These are phyloP conservation scores for Heterodera filipjevi DNA, from an alignment of 2,888 invertebrate species.

Conservation along the genomic window DNA sequence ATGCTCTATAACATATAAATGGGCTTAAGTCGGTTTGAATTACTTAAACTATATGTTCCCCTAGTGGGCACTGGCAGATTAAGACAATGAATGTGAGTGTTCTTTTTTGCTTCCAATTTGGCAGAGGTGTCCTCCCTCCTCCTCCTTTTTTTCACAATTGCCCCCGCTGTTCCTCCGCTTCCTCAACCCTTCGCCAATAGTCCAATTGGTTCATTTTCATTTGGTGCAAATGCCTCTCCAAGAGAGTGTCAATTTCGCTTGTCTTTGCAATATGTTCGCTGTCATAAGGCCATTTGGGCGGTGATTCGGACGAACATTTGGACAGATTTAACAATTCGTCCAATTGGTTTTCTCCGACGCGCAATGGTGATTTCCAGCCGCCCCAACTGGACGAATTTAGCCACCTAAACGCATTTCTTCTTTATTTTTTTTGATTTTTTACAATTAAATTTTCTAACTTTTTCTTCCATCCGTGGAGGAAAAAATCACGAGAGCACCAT, in stretches of 20 bases:
- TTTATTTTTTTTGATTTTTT: not conserved
- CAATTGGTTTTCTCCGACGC: not conserved
- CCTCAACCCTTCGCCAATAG: slow-evolving; percentile 21
- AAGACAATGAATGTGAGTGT: no score
- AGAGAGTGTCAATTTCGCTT: not conserved
- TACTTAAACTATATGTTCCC: no score
- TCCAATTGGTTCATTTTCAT: slow-evolving; percentile 23
- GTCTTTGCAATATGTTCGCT: slow-evolving; percentile 15
- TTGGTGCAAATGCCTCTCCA: slow-evolving; percentile 5
- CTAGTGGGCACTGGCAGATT: no score
- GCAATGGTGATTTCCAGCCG: slow-evolving; percentile 35
- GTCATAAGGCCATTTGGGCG: slow-evolving; percentile 36
- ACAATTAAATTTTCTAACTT: slow-evolving; percentile 17
- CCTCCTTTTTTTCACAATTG: not conserved
- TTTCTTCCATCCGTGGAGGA: slow-evolving; percentile 55
- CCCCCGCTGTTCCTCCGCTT: not conserved
- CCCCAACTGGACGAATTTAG: slow-evolving; percentile 22
- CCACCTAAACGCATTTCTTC: not conserved
- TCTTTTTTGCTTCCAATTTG: no score
- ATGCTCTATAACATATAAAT: no score
- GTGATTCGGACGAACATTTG: slow-evolving; percentile 18
- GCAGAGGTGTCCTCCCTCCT: not conserved
- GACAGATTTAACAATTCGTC: not conserved
- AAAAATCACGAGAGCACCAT: slow-evolving; percentile 53
- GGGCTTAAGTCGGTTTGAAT: no score